Base-by-base conservation (phyloP, 35 echinoderm and acorn worm species). In the Acanthaster planci region DNA sequence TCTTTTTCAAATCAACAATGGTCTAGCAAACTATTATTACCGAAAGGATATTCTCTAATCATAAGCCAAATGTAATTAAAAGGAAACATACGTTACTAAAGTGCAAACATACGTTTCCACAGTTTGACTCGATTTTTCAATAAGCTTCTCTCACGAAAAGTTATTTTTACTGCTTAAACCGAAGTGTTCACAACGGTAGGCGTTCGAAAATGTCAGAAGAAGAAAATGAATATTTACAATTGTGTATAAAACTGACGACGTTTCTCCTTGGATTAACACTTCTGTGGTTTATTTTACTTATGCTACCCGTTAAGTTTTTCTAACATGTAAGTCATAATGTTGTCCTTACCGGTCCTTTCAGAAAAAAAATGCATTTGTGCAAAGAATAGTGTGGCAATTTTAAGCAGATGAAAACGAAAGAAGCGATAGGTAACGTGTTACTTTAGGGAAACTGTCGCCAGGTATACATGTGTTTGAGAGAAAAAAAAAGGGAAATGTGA, bases 11-110 rank as follows among this genome's bases (percentile, higher is more conserved):
- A n/a, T 58, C 55, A 58, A 23, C 55, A 58, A 58, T n/a, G 26
- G 3, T 58, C 55, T 58, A 58, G 55, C 10, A 58, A 58, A 58
- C 10, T 4, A 21, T 58, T 23, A 58, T 58, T 58, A 3, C 55
- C 55, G 26, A 58, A 57, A 58, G 55, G 55, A 58, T 58, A 58
- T 23, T 23, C 55, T 16, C 17, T 58, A 3, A 58, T 21, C 26
- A 16, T 21, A 58, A 58, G 55, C 55, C 55, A 58, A 58, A 58
- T 58, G 55, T 58, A n/a, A 16, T 23, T 12, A 12, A 58, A 12
- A 7, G 55, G 60, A 67, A 67, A 67, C 60, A 67, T 67, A 67
- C 60, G 60, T 67, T 67, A 67, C 60, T 22, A 67, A 21, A n/a
- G 60, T 67, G 18, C 18, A 67, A 67, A 67, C 60, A 22, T 3